A percentile compares a stretch with the other conserved stretches of the same genome.
Conservation (phyloP, 64 coral and sea anemone genomes). For the Dendronephthya gigantea region DNA sequence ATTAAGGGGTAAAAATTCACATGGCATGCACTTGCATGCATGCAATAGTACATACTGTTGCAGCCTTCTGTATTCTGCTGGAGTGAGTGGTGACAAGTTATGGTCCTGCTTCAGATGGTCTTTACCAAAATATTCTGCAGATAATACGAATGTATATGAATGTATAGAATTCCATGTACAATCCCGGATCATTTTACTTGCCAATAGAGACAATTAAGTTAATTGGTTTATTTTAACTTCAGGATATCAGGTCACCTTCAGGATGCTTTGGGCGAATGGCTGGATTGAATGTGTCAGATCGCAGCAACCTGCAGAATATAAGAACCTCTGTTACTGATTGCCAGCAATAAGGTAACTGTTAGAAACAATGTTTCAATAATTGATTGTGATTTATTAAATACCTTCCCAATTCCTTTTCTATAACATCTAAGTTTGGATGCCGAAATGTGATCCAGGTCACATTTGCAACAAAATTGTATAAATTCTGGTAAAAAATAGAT, state of each 20-base stretch:
- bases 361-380: too few species aligned
- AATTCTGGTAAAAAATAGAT: constrained; percentile 31
- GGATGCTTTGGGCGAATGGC: constrained; percentile 68
- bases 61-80: constrained; percentile 82
- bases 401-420: constrained; percentile 96
- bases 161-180: neutral
- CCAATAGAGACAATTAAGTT: too few species aligned
- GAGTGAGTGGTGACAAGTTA: constrained; percentile 59
- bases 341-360: too few species aligned
- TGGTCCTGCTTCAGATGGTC: constrained; percentile 66
- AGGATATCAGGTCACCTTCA: constrained; percentile 55
- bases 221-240: too few species aligned
- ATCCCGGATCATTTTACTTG: too few species aligned
- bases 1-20: neutral
- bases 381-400: too few species aligned
- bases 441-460: constrained; percentile 80
- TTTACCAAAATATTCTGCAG: constrained; percentile 70
- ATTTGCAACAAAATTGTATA: constrained; percentile 70
- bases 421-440: constrained; percentile 73
- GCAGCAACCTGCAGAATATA: constrained; percentile 56
- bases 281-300: constrained; percentile 92
- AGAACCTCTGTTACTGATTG: neutral
- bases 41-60: constrained; percentile 89
- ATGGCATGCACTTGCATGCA: neutral
- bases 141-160: neutral